Conservation (phyloP, 2,888 invertebrate genomes). For the Drosophila quasianomalipes region DNA sequence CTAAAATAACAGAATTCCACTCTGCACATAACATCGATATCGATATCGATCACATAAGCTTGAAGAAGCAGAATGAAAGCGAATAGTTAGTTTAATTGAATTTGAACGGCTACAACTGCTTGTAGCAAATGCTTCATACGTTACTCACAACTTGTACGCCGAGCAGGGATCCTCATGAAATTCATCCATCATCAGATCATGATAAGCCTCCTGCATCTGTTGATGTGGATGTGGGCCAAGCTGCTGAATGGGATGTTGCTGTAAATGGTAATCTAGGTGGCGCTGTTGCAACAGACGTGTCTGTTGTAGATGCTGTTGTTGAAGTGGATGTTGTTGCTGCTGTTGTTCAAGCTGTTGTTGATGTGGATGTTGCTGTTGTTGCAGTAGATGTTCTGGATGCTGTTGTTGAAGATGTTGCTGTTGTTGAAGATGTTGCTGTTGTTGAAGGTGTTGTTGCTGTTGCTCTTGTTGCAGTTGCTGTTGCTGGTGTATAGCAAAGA, state of each 20-base stretch:
- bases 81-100: background rate
- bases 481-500: slow-evolving; percentile 60
- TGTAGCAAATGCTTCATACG: slow-evolving; percentile 34
- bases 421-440: slow-evolving; percentile 37
- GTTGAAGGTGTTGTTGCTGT: background rate
- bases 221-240: slow-evolving; percentile 51
- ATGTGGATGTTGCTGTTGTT: slow-evolving; percentile 14
- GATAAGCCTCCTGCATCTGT: slow-evolving; percentile 64
- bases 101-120: background rate
- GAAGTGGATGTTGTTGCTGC: slow-evolving; percentile 20
- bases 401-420: slow-evolving; percentile 21
- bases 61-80: background rate
- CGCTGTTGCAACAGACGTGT: slow-evolving; percentile 45
- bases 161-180: slow-evolving; percentile 80
- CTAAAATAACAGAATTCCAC: background rate
- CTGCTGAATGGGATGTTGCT: slow-evolving; percentile 70
- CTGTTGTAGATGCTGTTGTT: slow-evolving; percentile 72
- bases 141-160: slow-evolving; percentile 84
- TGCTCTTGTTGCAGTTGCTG: slow-evolving; percentile 5
- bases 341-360: slow-evolving; percentile 17
- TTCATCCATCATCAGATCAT: slow-evolving; percentile 84
- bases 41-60: background rate
- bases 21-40: background rate
- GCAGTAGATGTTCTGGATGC: slow-evolving; percentile 11
- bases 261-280: slow-evolving; percentile 80